Evolutionary conservation across 2,797 vertebrate species (phyloP), one percentile per base, ranked within the genome.

Genomic region (Tangara arthus): DNA sequence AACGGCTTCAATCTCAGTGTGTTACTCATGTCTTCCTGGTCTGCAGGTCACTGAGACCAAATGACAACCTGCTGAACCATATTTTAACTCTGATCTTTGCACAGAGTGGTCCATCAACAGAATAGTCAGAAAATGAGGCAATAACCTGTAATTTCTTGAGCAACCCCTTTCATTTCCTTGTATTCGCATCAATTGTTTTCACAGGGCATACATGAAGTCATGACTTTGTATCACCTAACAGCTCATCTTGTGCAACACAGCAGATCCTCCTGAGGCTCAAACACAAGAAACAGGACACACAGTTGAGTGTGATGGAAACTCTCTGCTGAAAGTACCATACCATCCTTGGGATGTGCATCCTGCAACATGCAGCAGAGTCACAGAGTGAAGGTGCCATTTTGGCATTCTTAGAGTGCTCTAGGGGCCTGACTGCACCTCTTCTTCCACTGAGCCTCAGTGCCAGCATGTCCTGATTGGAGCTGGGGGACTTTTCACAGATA

Each of bases 51-150:
- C 44, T 56, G 79, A 71, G 60, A 61, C 16, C 4, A 2, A 77
- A 60, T 28, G 21, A 32, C 41, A 94, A 75, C 41, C 14, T 65
- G 17, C 18, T 72, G 69, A 86, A 80, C 34, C 21, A 5, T 61
- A 47, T 63, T 94, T 90, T 81, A 88, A 59, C 59, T 71, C 55
- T 90, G 56, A 73, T 88, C 65, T 81, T 81, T 75, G 49, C 32
- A 78, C 23, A 47, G 37, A 82, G 46, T 23, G 15, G 24, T 65
- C 39, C 34, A 15, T 21, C 15, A 34, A 39, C 17, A 65, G 52
- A 53, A 78, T 2, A 42, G 22, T n/a, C 35, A 73, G 55, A 86
- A 90, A 66, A 80, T 24, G 14, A 88, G 23, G 30, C 16, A 83
- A 19, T 39, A 81, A 50, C 39, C 53, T 78, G 24, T 64, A 59